Evolutionary conservation across 2,888 invertebrate genomes (phyloP), one percentile per base, ranked within the genome.

Genomic region (Andrena bucephala): DNA sequence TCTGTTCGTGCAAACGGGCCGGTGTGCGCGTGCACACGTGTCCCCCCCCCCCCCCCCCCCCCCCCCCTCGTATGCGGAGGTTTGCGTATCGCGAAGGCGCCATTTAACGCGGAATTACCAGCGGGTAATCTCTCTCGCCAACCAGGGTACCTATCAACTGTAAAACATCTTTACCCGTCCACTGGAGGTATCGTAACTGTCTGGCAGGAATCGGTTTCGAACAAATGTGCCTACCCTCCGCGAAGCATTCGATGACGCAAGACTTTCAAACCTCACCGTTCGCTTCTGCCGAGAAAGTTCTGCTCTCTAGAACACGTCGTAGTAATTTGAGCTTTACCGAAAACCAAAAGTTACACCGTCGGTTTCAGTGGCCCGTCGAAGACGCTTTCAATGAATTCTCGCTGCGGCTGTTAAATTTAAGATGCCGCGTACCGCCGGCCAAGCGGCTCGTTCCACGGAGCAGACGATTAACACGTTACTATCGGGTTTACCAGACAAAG

Each of bases 31-130:
- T 10, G n/a, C 31, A 65, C 42, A 13, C 20, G 52, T 52, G 54
- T 20, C 20, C 54, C 50, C 60, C 2, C 62, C 8, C 60, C 2
- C 62, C 8, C 60, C 2, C 62, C 8, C n/a, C 20, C 54, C 50
- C 20, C 54, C 50, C 60, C 2, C 62, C 8, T 10, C 24, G 65
- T 16, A 7, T 0, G 24, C 27, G 36, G 16, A 33, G 67, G 52
- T 70, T 59, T 27, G 31, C 63, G 57, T 33, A 20, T 27, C 60
- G 31, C 77, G 16, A 24, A 81, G 77, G 71, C 71, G 77, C 81
- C 81, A 63, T 77, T 79, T 76, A 79, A 76, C 79, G 36, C 57
- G 79, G 68, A 63, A 81, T 81, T 65, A 68, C 80, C 67, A 68
- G 27, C 63, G 69, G 36, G 27, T 77, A 57, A 77, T 77, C 72